phyloP scores from a whole-genome alignment of 2,888 invertebrate genomes.

The Cristatella mucedo region DNA sequence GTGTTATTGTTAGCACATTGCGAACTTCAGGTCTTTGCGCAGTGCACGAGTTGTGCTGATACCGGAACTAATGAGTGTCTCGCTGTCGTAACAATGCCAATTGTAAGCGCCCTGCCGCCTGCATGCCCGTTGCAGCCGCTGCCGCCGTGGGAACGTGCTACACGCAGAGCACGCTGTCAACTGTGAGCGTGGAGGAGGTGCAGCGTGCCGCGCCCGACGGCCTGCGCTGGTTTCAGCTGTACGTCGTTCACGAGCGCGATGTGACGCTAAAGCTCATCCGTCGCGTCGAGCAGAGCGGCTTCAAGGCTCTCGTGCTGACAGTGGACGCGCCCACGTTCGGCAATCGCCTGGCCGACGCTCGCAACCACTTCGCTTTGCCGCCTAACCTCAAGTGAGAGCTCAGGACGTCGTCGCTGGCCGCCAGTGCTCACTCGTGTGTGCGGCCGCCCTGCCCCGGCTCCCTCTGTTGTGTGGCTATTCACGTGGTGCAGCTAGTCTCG shows the following conservation, averaged over 20 bases:
- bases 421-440: no score
- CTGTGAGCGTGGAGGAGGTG: conserved; percentile 72
- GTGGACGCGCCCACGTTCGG: conserved; percentile 72
- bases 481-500: no score
- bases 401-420: no score
- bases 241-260: conserved; percentile 43
- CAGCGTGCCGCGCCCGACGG: conserved; percentile 46
- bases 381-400: conserved; percentile 58
- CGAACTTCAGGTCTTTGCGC: no score
- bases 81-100: no score
- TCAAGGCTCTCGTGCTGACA: conserved; percentile 67
- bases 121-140: conserved; percentile 48
- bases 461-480: no score
- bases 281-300: conserved; percentile 63
- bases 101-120: no score
- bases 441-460: no score
- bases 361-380: conserved; percentile 68
- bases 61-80: no score
- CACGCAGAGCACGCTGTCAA: conserved; percentile 68
- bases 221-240: conserved; percentile 77
- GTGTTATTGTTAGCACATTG: no score
- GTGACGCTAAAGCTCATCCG: conserved; percentile 46
- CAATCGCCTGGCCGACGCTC: conserved; percentile 58
- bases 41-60: no score
- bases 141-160: conserved; percentile 57